Conservation (phyloP, 2,888 invertebrate species). For the Arctia plantaginis region DNA sequence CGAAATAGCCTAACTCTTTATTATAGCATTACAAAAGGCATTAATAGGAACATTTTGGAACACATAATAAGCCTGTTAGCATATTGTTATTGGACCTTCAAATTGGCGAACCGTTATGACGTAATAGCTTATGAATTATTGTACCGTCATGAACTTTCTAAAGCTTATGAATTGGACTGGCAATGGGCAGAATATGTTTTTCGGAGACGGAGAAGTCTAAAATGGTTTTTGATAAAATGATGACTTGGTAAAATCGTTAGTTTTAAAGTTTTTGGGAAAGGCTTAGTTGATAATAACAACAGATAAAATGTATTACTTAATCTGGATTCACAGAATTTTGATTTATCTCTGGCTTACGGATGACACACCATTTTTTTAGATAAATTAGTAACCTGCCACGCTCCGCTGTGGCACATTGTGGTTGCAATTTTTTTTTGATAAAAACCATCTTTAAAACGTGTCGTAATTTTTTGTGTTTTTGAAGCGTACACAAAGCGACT, state of each 20-base stretch:
- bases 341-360: background rate
- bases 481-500: too few species aligned
- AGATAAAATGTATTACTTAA: background rate
- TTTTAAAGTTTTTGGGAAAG: background rate
- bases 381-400: too few species aligned
- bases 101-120: conserved; percentile 48
- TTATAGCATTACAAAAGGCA: conserved; percentile 38
- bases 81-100: conserved; percentile 49
- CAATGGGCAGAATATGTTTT: background rate
- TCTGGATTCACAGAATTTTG: background rate
- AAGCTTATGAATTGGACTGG: conserved; percentile 19
- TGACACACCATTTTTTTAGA: too few species aligned
- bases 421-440: too few species aligned
- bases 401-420: too few species aligned
- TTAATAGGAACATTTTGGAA: conserved; percentile 42
- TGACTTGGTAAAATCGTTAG: background rate
- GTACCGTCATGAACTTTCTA: conserved; percentile 28
- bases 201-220: background rate
- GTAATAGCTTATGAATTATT: conserved; percentile 32
- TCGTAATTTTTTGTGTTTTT: too few species aligned
- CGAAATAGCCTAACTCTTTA: conserved; percentile 38
- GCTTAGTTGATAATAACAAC: background rate
- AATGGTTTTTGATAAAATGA: background rate
- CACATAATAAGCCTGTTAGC: conserved; percentile 49
- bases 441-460: too few species aligned